Evolutionary conservation across 2,888 invertebrate species (phyloP), one percentile per base, ranked within the genome.

Genomic region (Pogonocherus hispidulus): DNA sequence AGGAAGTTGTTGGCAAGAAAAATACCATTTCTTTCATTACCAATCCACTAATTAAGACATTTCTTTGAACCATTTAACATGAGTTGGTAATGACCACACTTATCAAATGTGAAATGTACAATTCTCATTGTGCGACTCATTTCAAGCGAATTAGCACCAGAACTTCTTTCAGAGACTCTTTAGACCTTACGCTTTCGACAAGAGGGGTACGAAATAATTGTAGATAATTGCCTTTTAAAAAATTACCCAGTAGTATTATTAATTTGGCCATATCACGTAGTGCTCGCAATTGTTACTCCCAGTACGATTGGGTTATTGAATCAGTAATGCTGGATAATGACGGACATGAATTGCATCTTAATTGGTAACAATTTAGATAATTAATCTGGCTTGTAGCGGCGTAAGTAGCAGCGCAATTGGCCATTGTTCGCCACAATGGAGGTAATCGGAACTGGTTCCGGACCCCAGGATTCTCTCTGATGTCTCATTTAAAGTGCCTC

Each of bases 321-420:
- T 75, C 70, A 60, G 63, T 78, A 78, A 80, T 80, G 80, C 79
- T 72, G 80, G 79, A 82, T 84, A 83, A 84, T 84, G 79, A 79
- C 78, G 79, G 79, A 80, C 84, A 82, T 87, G 87, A 87, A 87
- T 87, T 86, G 86, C 86, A 84, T 85, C 86, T 86, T 87, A 87
- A 87, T 87, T 87, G 87, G 86, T 82, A 86, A 86, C 87, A 87
- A 87, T 87, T 88, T 87, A 80, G 84, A 84, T 85, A 86, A 86
- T 86, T 86, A 86, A 86, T 84, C 84, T 81, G 82, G 84, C 82
- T 84, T 81, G 83, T 83, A 82, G 80, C 83, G 79, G 83, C 81
- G 83, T 83, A 84, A 84, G 83, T 83, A 82, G 82, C 80, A 78
- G 79, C 80, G 82, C 84, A 85, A 85, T 85, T 85, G 84, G 83